These are phyloP conservation scores for Anarrhichthys ocellatus DNA, from an alignment of 2,113 vertebrate species.

Conservation along the genomic window DNA sequence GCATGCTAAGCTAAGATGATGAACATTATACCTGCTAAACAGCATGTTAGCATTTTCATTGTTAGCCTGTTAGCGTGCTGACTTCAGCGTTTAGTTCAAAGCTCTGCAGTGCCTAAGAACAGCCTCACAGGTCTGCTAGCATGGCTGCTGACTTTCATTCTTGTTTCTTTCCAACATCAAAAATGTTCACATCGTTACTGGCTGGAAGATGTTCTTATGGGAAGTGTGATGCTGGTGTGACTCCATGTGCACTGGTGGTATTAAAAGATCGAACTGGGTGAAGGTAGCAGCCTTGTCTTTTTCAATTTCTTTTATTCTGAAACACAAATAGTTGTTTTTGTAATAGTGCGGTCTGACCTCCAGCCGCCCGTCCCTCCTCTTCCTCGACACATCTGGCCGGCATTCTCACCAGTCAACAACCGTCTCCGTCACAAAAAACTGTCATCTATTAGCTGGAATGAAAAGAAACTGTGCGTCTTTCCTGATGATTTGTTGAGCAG, in stretches of 20 bases:
- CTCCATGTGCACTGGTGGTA: not conserved
- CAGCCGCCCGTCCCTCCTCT: constrained; percentile 51
- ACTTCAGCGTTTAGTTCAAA: not conserved
- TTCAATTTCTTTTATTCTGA: constrained; percentile 18
- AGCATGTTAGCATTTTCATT: not conserved
- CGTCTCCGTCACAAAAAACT: constrained; percentile 57
- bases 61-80: not conserved
- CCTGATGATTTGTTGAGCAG: constrained; percentile 60
- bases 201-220: not conserved
- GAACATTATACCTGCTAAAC: not conserved
- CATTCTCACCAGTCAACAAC: constrained; percentile 54
- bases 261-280: not conserved
- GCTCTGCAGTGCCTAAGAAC: not conserved
- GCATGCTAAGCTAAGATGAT: not conserved
- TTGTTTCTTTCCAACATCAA: not conserved
- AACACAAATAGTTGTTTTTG: constrained; percentile 35
- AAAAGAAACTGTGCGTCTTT: constrained; percentile 55
- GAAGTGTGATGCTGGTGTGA: not conserved
- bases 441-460: constrained; percentile 58
- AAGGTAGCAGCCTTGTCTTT: not conserved
- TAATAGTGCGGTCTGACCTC: constrained; percentile 41
- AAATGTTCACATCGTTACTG: not conserved
- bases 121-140: not conserved
- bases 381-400: constrained; percentile 65
- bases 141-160: not conserved